Conservation (phyloP, 2,113 vertebrate genomes). For the Craseonycteris thonglongyai region DNA sequence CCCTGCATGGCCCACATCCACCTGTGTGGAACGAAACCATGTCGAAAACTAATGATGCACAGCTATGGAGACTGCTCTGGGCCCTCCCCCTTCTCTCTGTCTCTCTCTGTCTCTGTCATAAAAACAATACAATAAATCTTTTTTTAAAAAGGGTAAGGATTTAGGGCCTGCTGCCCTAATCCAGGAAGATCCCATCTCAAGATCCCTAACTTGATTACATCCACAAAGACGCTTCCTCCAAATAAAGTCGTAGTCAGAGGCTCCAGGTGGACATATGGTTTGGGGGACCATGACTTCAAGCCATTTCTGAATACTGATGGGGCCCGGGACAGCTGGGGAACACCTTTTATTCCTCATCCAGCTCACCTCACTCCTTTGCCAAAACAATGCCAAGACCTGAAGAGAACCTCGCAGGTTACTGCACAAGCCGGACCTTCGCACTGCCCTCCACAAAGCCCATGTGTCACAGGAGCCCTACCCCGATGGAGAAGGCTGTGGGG, state of each 20-base stretch:
- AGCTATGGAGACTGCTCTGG: too few species aligned
- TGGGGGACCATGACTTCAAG: not conserved
- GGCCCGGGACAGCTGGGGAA: not conserved
- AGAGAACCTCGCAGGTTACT: not conserved
- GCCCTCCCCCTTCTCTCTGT: too few species aligned
- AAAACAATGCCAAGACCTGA: not conserved
- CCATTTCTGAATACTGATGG: not conserved
- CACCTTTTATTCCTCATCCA: not conserved
- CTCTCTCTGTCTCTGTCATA: too few species aligned
- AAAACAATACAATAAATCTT: too few species aligned
- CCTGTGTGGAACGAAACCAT: too few species aligned
- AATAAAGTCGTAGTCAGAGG: not conserved
- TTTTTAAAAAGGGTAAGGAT: too few species aligned
- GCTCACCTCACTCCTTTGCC: not conserved
- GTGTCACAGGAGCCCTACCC: not conserved
- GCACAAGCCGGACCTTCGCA: not conserved
- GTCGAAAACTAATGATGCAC: too few species aligned
- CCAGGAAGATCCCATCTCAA: not conserved
- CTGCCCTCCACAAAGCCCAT: not conserved
- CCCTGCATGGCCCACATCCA: too few species aligned
- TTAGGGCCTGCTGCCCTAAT: not conserved
- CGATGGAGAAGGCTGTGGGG: not conserved
- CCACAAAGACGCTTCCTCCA: not conserved
- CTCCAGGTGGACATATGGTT: not conserved
- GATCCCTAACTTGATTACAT: not conserved